Conservation (phyloP, 2,797 vertebrate genomes). For the Novumbra hubbsi region DNA sequence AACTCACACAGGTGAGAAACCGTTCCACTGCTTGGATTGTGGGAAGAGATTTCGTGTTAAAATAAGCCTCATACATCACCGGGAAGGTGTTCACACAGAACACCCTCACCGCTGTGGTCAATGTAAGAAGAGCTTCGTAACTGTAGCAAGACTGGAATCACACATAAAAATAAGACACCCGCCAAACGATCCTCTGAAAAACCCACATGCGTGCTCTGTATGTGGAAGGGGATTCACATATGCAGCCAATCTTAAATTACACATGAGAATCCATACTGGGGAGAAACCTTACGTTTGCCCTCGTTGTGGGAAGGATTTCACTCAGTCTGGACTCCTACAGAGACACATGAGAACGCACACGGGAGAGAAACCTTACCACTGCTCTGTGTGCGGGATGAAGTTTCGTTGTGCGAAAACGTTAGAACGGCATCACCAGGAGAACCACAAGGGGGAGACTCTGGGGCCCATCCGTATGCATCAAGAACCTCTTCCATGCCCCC, state of each 20-base stretch:
- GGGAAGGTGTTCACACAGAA: not conserved
- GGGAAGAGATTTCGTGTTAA: not conserved
- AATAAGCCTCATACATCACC: not conserved
- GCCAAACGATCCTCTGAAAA: not conserved
- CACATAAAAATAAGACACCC: not conserved
- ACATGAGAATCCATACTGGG: not conserved
- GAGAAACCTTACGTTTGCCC: not conserved
- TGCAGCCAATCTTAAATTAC: not conserved
- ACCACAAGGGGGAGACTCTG: not conserved
- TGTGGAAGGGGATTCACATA: not conserved
- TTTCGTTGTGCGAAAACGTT: not conserved
- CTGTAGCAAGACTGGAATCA: not conserved
- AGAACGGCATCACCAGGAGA: conserved; percentile 1
- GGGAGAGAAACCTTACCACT: not conserved
- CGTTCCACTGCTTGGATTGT: not conserved
- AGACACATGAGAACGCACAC: not conserved
- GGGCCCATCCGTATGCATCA: not conserved
- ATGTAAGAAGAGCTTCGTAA: not conserved
- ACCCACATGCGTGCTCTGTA: not conserved
- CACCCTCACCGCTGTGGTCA: not conserved
- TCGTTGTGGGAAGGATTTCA: not conserved
- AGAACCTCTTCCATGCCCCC: not conserved
- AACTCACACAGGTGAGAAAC: not conserved
- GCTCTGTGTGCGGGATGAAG: not conserved
- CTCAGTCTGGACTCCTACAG: not conserved